These are phyloP conservation scores for Ceyx margarethae DNA, from an alignment of 2,113 vertebrate species.

Conservation along the genomic window DNA sequence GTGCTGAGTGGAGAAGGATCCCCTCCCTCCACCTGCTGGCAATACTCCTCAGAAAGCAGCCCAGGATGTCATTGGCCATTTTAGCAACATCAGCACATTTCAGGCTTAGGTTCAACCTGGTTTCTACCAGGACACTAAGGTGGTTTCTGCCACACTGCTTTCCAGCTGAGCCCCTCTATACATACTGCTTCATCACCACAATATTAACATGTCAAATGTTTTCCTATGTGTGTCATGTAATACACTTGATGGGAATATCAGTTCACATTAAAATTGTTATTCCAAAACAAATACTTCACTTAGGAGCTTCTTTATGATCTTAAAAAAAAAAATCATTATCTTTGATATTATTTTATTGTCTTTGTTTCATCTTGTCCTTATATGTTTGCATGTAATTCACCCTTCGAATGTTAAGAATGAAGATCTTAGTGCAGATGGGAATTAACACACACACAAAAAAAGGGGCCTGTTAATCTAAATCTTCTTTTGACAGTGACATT, in stretches of 20 bases:
- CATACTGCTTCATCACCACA: not conserved
- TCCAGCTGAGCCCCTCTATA: not conserved
- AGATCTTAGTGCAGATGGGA: not conserved
- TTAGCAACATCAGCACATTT: not conserved
- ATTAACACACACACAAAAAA: not conserved
- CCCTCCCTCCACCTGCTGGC: not conserved
- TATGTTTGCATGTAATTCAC: not conserved
- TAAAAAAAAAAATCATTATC: too few relatives aligned
- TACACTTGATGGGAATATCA: not conserved
- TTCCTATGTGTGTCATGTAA: not conserved
- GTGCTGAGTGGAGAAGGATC: not conserved
- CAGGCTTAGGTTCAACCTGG: not conserved
- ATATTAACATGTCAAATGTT: not conserved
- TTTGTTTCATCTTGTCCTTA: not conserved
- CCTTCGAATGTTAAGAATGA: not conserved
- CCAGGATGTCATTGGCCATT: not conserved
- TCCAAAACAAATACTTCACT: not conserved
- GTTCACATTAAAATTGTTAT: not conserved
- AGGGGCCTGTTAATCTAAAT: not conserved
- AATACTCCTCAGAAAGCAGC: not conserved
- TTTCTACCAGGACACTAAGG: not conserved
- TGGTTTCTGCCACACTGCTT: not conserved
- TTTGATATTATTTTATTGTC: not conserved
- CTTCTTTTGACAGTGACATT: not conserved
- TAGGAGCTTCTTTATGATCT: not conserved